Conservation (phyloP, 2,888 invertebrate genomes). For the Stomorhina lunata region DNA sequence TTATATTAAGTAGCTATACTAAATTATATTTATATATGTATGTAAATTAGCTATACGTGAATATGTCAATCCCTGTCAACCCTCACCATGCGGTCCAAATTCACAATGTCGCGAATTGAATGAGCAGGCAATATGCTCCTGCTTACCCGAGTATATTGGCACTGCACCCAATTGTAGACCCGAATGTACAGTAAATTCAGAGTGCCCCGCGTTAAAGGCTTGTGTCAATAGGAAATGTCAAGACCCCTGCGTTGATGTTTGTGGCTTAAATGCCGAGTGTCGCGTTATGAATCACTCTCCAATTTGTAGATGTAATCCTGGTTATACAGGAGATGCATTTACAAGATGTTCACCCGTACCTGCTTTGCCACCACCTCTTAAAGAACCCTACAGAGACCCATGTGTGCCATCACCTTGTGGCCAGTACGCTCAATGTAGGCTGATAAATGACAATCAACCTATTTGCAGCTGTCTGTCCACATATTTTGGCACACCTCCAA, state of each 20-base stretch:
- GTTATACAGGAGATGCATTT: constrained; percentile 87
- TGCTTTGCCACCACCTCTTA: constrained; percentile 70
- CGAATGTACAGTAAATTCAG: constrained; percentile 83
- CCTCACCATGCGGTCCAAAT: constrained; percentile 88
- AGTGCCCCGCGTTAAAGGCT: constrained; percentile 82
- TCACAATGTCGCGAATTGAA: constrained; percentile 85
- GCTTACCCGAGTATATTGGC: constrained; percentile 83
- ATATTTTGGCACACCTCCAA: constrained; percentile 85
- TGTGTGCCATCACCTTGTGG: constrained; percentile 86
- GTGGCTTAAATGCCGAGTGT: constrained; percentile 84
- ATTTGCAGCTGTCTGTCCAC: constrained; percentile 83
- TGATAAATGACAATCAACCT: constrained; percentile 82
- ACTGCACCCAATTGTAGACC: constrained; percentile 86
- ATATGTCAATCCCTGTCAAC: constrained; percentile 84
- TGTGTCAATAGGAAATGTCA: constrained; percentile 83
- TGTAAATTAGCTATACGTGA: constrained; percentile 68
- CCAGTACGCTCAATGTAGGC: constrained; percentile 84
- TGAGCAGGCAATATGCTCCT: constrained; percentile 83
- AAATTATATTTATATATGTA: constrained; percentile 44
- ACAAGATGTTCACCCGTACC: constrained; percentile 82
- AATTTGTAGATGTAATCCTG: constrained; percentile 83
- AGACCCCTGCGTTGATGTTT: constrained; percentile 84
- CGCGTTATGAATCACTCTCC: constrained; percentile 82
- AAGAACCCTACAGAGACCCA: constrained; percentile 80
- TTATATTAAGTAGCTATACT: constrained; percentile 25